Percentiles rank a stretch among this genome's conserved stretches.
These are phyloP conservation scores for Sphyrna mokarran DNA, from an alignment of 2,113 vertebrate genomes.

Conservation along the genomic window DNA sequence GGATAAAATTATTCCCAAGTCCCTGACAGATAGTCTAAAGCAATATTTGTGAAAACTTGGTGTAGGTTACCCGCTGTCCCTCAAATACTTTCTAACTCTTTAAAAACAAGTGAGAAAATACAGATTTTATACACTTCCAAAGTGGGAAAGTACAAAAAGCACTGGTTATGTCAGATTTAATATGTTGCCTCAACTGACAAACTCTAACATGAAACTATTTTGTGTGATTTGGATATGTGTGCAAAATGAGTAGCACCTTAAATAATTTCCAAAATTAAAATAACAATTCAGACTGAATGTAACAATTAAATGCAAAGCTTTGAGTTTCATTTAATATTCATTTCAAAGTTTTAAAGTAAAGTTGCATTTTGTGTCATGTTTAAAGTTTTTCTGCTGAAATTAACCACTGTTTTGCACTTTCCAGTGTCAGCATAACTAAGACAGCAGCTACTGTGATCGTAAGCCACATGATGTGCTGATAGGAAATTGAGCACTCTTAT, in stretches of 20 bases:
- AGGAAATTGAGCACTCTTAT: neutral
- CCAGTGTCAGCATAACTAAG: neutral
- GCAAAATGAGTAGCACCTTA: neutral
- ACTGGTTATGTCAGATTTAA: neutral
- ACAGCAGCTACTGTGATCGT: neutral
- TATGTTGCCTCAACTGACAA: neutral
- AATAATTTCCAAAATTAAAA: neutral
- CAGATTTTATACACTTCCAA: neutral
- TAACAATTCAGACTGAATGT: neutral
- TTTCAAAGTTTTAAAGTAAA: neutral
- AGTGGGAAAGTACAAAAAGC: neutral
- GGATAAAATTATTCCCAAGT: neutral
- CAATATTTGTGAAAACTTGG: too few relatives aligned
- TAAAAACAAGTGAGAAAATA: neutral
- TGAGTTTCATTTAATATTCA: neutral
- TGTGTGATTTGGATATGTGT: neutral
- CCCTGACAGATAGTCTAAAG: neutral
- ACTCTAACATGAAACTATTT: neutral
- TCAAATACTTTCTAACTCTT: neutral
- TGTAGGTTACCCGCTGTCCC: neutral
- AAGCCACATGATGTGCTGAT: neutral
- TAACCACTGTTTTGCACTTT: neutral
- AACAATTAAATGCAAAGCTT: neutral
- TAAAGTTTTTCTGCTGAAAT: neutral
- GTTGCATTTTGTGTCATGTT: neutral